Conservation (phyloP, 2,888 invertebrate genomes). For the Harpalus rubripes region DNA sequence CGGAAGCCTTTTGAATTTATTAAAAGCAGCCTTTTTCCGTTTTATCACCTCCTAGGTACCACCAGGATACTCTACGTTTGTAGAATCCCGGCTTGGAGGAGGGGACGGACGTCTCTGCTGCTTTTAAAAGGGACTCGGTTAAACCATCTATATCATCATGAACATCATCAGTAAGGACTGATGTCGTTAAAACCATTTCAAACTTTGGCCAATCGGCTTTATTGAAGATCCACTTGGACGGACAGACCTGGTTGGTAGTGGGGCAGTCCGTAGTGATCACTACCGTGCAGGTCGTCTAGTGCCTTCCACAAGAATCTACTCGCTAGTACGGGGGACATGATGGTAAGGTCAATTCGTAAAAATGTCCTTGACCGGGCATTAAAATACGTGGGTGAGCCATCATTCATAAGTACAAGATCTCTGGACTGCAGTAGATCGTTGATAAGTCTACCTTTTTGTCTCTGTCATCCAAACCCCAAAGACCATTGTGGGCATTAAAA, state of each 20-base stretch:
- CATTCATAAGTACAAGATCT: slow-evolving; percentile 60
- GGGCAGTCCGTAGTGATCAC: not conserved
- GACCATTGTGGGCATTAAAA: slow-evolving; percentile 68
- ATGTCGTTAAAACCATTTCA: too few species aligned
- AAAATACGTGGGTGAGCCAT: slow-evolving; percentile 68
- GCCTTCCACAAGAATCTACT: not conserved
- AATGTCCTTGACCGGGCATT: slow-evolving; percentile 59
- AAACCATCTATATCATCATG: too few species aligned
- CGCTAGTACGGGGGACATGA: not conserved
- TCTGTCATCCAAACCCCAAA: slow-evolving; percentile 68
- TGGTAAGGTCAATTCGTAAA: slow-evolving; percentile 68
- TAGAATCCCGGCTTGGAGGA: not conserved
- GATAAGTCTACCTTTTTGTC: slow-evolving; percentile 66
- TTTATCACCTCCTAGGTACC: not conserved
- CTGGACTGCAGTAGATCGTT: slow-evolving; percentile 66
- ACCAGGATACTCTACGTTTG: not conserved
- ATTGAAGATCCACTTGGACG: not conserved
- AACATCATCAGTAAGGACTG: too few species aligned
- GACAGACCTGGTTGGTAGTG: not conserved
- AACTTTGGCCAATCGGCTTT: too few species aligned
- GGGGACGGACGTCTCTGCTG: not conserved
- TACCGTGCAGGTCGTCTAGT: not conserved
- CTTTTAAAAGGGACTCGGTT: too few species aligned
- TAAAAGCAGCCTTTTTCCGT: not conserved
- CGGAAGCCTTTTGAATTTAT: not conserved